phyloP scores from a whole-genome alignment of 2,797 vertebrate genomes.

The Ispidina lecontei region DNA sequence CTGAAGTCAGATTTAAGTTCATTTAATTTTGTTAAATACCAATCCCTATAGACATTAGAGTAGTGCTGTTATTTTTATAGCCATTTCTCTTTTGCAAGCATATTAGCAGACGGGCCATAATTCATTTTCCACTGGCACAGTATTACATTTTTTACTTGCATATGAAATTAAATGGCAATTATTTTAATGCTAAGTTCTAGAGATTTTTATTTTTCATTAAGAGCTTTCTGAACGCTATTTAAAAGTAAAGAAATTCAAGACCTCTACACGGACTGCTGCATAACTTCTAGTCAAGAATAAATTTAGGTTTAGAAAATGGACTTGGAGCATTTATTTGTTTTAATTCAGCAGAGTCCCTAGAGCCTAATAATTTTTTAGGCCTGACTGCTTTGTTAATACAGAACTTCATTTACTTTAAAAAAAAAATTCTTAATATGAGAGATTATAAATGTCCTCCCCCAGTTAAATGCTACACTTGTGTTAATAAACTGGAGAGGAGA shows the following conservation, averaged over 20 bases:
- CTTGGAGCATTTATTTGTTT: neutral
- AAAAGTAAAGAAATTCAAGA: neutral
- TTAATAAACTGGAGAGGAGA: neutral
- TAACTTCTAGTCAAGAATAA: neutral
- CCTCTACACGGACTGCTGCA: neutral
- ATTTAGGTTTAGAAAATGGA: neutral
- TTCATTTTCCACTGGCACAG: neutral
- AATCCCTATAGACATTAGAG: neutral
- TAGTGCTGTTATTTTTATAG: slow-evolving; percentile 1
- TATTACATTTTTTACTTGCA: neutral
- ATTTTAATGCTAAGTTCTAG: neutral
- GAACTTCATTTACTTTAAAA: neutral
- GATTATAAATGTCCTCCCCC: too few species aligned
- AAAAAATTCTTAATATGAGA: too few species aligned
- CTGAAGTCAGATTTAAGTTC: slow-evolving; percentile 28
- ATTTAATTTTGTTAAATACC: slow-evolving; percentile 30
- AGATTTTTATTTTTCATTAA: neutral
- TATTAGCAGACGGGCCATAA: neutral
- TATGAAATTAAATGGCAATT: slow-evolving; percentile 3
- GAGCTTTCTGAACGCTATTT: neutral
- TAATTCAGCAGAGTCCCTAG: neutral
- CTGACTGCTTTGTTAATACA: neutral
- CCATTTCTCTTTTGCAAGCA: neutral
- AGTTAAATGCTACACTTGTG: neutral
- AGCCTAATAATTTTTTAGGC: neutral